Conservation (phyloP, 1,140 invertebrate genomes). For the Procambarus virginalis region DNA sequence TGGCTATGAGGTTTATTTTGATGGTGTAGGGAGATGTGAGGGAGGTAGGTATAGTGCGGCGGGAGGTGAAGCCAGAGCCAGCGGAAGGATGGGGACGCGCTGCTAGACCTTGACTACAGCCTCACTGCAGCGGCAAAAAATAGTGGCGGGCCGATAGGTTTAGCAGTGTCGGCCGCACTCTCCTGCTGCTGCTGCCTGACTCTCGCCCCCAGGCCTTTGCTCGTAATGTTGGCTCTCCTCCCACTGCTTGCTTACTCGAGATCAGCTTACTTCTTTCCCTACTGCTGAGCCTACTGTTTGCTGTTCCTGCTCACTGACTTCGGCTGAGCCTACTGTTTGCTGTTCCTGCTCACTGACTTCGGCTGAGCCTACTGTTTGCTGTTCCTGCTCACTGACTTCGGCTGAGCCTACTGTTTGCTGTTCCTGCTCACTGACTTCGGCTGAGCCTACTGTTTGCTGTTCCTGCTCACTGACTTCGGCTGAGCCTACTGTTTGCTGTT, state of each 20-base stretch:
- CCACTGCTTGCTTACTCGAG: no score
- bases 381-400: no score
- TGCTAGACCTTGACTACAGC: conserved; percentile 41
- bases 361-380: no score
- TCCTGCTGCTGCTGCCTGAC: neutral
- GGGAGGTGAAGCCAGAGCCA: conserved; percentile 32
- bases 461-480: no score
- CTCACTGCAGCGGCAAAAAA: conserved; percentile 57
- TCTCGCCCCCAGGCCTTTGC: neutral
- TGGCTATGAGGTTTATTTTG: no score
- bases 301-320: neutral
- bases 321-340: neutral
- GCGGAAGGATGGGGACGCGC: neutral
- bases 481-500: neutral
- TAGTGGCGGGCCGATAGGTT: conserved; percentile 43
- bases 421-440: neutral
- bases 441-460: neutral
- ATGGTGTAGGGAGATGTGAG: no score
- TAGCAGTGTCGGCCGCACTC: conserved; percentile 4
- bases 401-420: neutral
- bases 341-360: no score
- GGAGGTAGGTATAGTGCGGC: no score
- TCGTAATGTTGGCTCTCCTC: no score
- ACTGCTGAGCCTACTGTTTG: neutral
- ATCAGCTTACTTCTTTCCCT: neutral